Evolutionary conservation across 1,140 invertebrate species (phyloP), one percentile per base, ranked within the genome.

Genomic region (Sarcophaga bullata): DNA sequence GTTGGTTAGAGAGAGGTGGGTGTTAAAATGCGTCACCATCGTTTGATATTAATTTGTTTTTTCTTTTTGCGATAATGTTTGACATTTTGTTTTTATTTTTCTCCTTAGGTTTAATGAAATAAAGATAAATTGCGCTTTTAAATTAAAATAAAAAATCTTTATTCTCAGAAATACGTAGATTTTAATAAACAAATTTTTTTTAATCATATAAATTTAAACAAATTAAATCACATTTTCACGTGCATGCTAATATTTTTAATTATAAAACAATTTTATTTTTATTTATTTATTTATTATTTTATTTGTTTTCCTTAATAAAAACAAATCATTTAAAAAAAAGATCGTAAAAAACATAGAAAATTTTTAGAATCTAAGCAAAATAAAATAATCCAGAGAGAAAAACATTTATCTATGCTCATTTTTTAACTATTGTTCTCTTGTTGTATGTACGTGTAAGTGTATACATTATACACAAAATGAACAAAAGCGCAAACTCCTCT

Each of bases 71-170:
- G 25, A 37, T 37, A 37, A 37, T 37, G 25, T 37, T 37, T 37
- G 4, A 37, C 25, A 4, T 37, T 37, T 37, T 37, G 25, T 37
- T 37, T 37, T 37, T 4, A 37, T 37, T 37, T 37, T 1, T 37
- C 25, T 37, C 25, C 25, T 37, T 37, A 37, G 25, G 1, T 37
- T 37, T 37, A 37, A 2, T 37, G 25, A 37, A 37, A 37, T 37
- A 37, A 52, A 52, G n/a, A 62, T 68, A 17, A 68, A 68, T 68
- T 68, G 62, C 62, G 62, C 19, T 68, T n/a, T 68, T 19, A 68
- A 37, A 37, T 37, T 37, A 37, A 37, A 37, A 37, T 37, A 37
- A 68, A n/a, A 9, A 68, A 68, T 7, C 15, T 62, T 62, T 68
- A 68, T 68, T 68, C 17, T 19, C 50, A 37, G 25, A 37, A 37